Percentiles rank a stretch among this genome's conserved stretches.
phyloP scores from a whole-genome alignment of 2,797 vertebrate genomes.

The Phalanger gymnotis region DNA sequence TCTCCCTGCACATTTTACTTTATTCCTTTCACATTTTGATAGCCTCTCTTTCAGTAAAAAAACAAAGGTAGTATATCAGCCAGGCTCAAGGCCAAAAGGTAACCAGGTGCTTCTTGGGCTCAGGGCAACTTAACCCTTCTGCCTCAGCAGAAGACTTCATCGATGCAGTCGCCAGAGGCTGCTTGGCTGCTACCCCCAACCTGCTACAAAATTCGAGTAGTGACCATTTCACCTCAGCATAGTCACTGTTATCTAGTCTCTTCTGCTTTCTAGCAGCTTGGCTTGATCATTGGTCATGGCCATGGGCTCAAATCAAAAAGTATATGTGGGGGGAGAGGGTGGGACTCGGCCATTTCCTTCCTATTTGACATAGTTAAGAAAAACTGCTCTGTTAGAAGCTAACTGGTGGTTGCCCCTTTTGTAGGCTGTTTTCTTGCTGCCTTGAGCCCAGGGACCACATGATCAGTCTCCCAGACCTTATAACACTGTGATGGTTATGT shows the following conservation, averaged over 20 bases:
- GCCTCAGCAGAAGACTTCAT: conserved; percentile 41
- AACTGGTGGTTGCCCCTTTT: conserved; percentile 71
- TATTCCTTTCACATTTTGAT: conserved; percentile 44
- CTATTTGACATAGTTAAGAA: conserved; percentile 42
- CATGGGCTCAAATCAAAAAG: background rate
- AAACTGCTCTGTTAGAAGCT: conserved; percentile 44
- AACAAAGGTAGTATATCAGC: conserved; percentile 15
- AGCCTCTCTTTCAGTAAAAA: background rate
- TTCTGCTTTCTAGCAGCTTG: conserved; percentile 55
- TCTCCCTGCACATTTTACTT: conserved; percentile 36
- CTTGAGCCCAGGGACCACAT: conserved; percentile 72
- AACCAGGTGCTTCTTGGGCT: conserved; percentile 37
- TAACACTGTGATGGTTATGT: conserved; percentile 84
- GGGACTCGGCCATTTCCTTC: conserved; percentile 28
- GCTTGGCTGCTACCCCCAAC: conserved; percentile 49
- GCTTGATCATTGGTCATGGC: conserved; percentile 39
- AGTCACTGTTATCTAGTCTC: conserved; percentile 47
- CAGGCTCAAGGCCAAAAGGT: conserved; percentile 60
- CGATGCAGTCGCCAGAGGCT: conserved; percentile 16
- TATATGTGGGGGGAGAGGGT: conserved; percentile 26
- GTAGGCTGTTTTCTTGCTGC: conserved; percentile 75
- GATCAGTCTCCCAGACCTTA: conserved; percentile 82
- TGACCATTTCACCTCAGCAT: conserved; percentile 17
- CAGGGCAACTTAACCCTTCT: conserved; percentile 35
- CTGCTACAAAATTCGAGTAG: conserved; percentile 37